Evolutionary conservation across 1,140 invertebrate genomes (phyloP), one percentile per base, ranked within the genome.

Genomic region (Euura saliciscinereae): DNA sequence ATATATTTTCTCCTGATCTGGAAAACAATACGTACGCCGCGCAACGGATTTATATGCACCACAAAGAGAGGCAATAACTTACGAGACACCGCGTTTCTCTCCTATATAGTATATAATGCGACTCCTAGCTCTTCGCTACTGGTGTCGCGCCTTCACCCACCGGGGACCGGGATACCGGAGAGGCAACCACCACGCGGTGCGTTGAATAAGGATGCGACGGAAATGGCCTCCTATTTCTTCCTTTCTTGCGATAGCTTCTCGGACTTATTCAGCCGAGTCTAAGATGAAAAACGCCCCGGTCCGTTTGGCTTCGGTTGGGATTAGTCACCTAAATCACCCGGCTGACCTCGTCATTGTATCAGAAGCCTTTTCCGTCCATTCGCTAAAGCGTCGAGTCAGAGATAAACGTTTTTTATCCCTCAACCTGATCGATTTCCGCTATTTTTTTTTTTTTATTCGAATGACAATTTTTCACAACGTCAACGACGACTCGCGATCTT

Each of bases 1-100:
- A 84, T 86, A 86, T 83, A 85, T 86, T 87, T 86, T 72, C 82
- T 84, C 83, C 83, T 82, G 84, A 87, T 87, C 84, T 85, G 83
- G 83, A 85, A 87, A 86, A 86, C 84, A 87, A 87, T 87, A 86
- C 80, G 76, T 28, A 28, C 80, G 81, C 80, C 82, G 79, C 80
- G 77, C 79, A 6, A 8, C 51, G 76, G 78, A 87, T 87, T 85
- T 87, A 85, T 85, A 82, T 81, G 78, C 81, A 79, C 79, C 77
- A 80, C 71, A 67, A 44, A 70, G 65, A 70, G 46, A 76, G 79
- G 83, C 79, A 82, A 86, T 85, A 86, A 86, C 76, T 86, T 84
- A 85, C 78, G 65, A 76, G 72, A 74, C 51, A 78, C 74, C 43
- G 66, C 66, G 13, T 67, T 44, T 67, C 66, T 67, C 13, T 28